Base-by-base conservation (phyloP, 2,113 vertebrate genomes). In the Hystrix brachyura region DNA sequence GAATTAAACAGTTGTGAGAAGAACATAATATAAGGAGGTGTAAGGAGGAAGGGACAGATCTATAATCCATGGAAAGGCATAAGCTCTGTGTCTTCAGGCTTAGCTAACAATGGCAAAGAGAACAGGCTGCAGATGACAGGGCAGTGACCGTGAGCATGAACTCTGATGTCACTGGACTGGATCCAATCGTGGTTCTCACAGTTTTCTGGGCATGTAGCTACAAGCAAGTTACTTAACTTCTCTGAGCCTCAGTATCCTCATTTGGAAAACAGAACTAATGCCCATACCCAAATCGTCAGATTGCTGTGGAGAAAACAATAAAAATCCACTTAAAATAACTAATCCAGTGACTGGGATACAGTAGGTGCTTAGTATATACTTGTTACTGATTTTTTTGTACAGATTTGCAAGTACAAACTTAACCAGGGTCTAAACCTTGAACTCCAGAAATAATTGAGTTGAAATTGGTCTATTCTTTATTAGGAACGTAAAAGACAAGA, bases 381-480 rank as follows among this genome's bases (percentile, higher is more conserved):
- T 67, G 46, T 57, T 90, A 76, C 11, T 84, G 48, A 87, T 91
- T 72, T 60, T 79, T 83, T 72, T 71, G 27, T 38, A 72, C 38
- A 90, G 23, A 78, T 94, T 85, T 60, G 19, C 51, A 91, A 78
- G 7, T 64, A 91, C 74, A 87, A 92, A 87, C 12, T 81, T 95
- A 91, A 57, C 10, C 27, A 95, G 65, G 55, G 25, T 27, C 65
- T 96, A 65, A 62, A 86, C 74, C 71, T 94, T 76, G 78, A 94
- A 86, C 38, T 94, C 17, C 27, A 85, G 88, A 96, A 94, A 85
- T 94, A 92, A 34, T 85, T 72, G 19, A 85, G n/a, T 27, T 92
- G 19, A 95, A 92, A 53, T 48, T 74, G 72, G 13, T 64, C 51
- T 3, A 11, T 11, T 57, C 6, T 14, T 13, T 84, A 14, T 85